These are phyloP conservation scores for Panorpa germanica DNA, from an alignment of 2,888 invertebrate genomes.

Conservation along the genomic window DNA sequence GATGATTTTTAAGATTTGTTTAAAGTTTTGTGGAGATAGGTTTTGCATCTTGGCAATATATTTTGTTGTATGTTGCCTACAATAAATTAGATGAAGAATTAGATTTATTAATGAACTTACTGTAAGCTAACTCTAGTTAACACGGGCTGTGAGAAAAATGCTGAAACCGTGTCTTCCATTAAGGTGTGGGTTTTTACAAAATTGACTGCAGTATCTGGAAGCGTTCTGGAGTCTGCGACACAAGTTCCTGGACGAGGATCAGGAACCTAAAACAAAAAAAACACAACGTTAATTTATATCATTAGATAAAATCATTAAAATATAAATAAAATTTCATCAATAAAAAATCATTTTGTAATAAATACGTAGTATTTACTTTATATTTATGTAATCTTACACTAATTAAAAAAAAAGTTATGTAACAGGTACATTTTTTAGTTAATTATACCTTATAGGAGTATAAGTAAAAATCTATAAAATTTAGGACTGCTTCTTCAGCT, in stretches of 20 bases:
- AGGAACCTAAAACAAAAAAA: constrained; percentile 31
- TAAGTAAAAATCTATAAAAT: too few relatives aligned
- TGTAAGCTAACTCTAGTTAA: constrained; percentile 71
- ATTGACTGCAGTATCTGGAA: constrained; percentile 73
- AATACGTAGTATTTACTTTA: background rate
- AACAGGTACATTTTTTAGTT: too few relatives aligned
- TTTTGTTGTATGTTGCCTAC: too few relatives aligned
- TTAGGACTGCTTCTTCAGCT: too few relatives aligned
- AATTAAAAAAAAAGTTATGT: too few relatives aligned
- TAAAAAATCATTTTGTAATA: too few relatives aligned
- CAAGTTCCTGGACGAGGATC: constrained; percentile 74
- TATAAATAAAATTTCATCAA: too few relatives aligned
- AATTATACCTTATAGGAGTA: too few relatives aligned
- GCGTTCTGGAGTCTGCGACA: constrained; percentile 71
- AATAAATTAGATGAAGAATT: background rate
- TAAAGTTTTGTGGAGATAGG: too few relatives aligned
- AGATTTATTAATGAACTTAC: constrained; percentile 19
- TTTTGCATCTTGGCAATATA: background rate
- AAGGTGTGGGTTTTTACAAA: constrained; percentile 91
- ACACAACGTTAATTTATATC: constrained; percentile 7
- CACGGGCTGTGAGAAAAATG: constrained; percentile 65
- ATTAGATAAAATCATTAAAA: constrained; percentile 2
- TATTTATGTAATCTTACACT: background rate
- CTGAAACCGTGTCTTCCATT: constrained; percentile 84
- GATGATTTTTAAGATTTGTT: too few relatives aligned